These are phyloP conservation scores for Girardinus metallicus DNA, from an alignment of 2,797 vertebrate genomes.

Conservation along the genomic window DNA sequence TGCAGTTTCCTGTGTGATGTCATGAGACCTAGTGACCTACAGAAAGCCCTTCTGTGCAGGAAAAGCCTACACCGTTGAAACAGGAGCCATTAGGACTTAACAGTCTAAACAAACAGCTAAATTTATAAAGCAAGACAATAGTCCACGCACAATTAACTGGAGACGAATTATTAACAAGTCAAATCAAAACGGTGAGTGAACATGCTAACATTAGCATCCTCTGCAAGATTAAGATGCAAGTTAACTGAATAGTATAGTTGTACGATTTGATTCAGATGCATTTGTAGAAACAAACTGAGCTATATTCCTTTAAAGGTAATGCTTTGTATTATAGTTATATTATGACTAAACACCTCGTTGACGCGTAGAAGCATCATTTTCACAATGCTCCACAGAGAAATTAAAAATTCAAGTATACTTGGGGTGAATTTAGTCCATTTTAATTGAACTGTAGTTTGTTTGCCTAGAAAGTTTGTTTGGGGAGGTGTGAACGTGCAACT, in stretches of 20 bases:
- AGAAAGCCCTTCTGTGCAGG: neutral
- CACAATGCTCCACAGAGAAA: neutral
- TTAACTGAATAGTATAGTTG: neutral
- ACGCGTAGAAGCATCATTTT: neutral
- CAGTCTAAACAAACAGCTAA: neutral
- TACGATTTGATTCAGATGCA: neutral
- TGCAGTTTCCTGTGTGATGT: neutral
- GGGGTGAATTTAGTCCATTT: neutral
- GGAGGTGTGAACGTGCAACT: too few relatives aligned
- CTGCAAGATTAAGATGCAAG: neutral
- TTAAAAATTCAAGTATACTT: neutral
- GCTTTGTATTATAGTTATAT: neutral
- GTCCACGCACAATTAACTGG: neutral
- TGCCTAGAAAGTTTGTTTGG: too few relatives aligned
- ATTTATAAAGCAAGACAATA: neutral
- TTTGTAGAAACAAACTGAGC: neutral
- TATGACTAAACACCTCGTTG: neutral
- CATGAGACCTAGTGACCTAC: neutral
- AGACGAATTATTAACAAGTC: neutral
- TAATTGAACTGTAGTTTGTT: too few relatives aligned
- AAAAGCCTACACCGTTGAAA: neutral
- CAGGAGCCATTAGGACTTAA: neutral
- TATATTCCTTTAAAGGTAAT: neutral
- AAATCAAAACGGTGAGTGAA: neutral
- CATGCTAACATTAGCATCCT: neutral